phyloP scores from a whole-genome alignment of 2,113 vertebrate species.

The Vulpes vulpes region DNA sequence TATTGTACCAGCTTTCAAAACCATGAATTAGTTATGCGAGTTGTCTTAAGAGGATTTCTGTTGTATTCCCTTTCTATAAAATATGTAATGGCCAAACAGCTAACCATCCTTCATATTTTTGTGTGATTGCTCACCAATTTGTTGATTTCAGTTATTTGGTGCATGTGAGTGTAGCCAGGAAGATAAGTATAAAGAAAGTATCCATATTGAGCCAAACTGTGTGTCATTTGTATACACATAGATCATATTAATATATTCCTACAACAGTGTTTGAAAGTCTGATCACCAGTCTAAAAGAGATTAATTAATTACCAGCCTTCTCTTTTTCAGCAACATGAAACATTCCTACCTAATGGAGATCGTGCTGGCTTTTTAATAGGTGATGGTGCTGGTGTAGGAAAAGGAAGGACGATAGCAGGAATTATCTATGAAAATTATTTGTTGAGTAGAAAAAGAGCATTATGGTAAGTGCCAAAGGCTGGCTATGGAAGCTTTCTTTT shows the following conservation, averaged over 20 bases:
- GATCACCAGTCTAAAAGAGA: not conserved
- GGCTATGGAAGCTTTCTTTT: not conserved
- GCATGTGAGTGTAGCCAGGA: not conserved
- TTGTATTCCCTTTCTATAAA: not conserved
- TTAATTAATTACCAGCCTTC: conserved; percentile 16
- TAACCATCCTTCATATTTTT: not conserved
- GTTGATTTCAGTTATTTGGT: not conserved
- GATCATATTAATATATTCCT: not conserved
- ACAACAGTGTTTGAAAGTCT: not conserved
- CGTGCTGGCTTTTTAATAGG: conserved; percentile 98
- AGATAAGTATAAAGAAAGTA: not conserved
- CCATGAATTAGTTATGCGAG: not conserved
- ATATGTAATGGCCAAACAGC: not conserved
- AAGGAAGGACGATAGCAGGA: conserved; percentile 98
- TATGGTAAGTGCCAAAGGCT: conserved; percentile 92
- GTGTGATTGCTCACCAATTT: not conserved
- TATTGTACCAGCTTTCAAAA: not conserved
- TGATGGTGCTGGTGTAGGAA: conserved; percentile 98
- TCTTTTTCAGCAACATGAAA: conserved; percentile 97
- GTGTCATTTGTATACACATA: not conserved
- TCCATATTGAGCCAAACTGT: not conserved
- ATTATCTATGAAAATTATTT: conserved; percentile 99
- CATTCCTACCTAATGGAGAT: conserved; percentile 97
- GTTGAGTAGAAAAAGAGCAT: conserved; percentile 96
- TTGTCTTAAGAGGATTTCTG: not conserved